Evolutionary conservation across 2,888 invertebrate genomes (phyloP), one percentile per base, ranked within the genome.

Genomic region (Villa cingulata): DNA sequence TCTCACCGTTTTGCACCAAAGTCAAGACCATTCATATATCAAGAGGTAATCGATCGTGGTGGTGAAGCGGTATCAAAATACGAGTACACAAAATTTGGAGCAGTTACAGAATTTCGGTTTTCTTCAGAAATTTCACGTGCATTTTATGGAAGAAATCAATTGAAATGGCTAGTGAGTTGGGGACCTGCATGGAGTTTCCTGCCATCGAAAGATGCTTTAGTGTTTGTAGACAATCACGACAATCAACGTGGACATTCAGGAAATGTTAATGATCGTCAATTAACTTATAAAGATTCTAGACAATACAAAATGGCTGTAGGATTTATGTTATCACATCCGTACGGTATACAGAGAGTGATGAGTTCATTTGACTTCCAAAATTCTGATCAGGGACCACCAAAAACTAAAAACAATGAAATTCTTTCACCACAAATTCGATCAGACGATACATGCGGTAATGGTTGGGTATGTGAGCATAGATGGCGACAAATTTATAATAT

Each of bases 171-270:
- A 7, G 54, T 57, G 1, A 81, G 71, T 59, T 83, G 77, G 70
- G 83, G 84, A 20, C 64, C 74, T 1, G 68, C 58, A 9, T 86
- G 86, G 86, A 76, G 74, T 16, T 73, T 87, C 32, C 58, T 83
- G 1, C 70, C 75, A 20, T 74, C 74, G 0, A 61, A 59, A 0
- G 74, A 78, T 51, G 76, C 86, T 3, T 59, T 90, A 0, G 78
- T 83, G 16, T 90, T 91, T 61, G 77, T 91, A 45, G 91, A 91
- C 61, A 94, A 94, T 67, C 92, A 94, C 60, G 94, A 94, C 64
- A 89, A 86, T 60, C 90, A 91, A 64, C 73, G 90, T 60, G 29
- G 29, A 12, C 29, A 32, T 32, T 32, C 29, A 4, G 29, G 29
- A 12, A 32, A 32, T 32, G 80, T 79, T 6, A 76, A 78, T 51